Conservation (phyloP, 2,113 vertebrate species). For the Riparia riparia region DNA sequence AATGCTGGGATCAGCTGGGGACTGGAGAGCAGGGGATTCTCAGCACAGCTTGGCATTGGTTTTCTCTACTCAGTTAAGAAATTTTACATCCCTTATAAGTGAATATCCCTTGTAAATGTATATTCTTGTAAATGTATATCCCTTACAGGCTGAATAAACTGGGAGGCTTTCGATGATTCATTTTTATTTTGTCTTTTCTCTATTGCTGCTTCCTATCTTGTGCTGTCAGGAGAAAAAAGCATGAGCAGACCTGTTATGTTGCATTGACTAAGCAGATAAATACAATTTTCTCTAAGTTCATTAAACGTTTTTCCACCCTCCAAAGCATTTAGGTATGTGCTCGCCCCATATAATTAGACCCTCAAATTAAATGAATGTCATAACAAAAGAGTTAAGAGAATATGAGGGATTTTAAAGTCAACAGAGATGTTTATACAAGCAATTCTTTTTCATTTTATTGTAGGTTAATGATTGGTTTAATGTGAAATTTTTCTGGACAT, state of each 20-base stretch:
- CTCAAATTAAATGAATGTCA: background rate
- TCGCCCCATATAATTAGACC: background rate
- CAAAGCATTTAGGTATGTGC: background rate
- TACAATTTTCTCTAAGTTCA: background rate
- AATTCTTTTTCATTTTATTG: background rate
- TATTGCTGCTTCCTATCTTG: background rate
- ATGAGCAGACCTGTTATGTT: background rate
- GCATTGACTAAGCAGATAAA: background rate
- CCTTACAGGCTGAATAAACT: background rate
- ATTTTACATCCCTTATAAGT: background rate
- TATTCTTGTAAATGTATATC: background rate
- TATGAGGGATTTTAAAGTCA: background rate
- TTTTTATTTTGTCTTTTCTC: background rate
- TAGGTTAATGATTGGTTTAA: background rate
- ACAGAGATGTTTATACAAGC: background rate
- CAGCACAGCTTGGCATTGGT: background rate
- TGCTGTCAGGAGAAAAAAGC: background rate
- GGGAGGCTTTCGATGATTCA: background rate
- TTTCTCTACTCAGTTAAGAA: background rate
- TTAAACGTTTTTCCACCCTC: background rate
- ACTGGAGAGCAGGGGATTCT: background rate
- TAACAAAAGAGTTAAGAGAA: constrained; percentile 9
- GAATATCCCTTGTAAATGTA: background rate
- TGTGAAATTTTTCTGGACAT: background rate
- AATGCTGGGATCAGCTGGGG: background rate